Evolutionary conservation across 2,888 invertebrate species (phyloP), one percentile per base, ranked within the genome.

Genomic region (Strigamia crassipes): DNA sequence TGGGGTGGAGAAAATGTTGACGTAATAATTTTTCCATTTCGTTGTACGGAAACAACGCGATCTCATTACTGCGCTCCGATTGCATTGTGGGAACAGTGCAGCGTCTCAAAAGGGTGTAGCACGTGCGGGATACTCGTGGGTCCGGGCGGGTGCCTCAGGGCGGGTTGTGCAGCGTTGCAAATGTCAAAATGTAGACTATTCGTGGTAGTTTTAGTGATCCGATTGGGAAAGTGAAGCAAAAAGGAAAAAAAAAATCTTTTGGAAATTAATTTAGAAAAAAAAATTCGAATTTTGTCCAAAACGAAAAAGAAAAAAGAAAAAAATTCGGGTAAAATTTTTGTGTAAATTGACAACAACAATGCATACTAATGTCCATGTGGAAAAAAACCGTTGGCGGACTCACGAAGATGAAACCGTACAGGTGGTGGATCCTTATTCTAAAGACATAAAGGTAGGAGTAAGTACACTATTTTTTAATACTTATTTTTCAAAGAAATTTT

Each of bases 331-430:
- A 41, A 41, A n/a, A n/a, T 8, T 8, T 41, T 41, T 8, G 41
- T 41, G 41, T 41, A 41, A 41, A 41, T 41, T 41, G n/a, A n/a
- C n/a, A 3, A 73, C 73, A 41, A 61, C 80, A n/a, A 95, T 95
- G 95, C 95, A 95, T 92, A 93, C 94, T 91, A 94, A 93, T 92
- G 93, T 93, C 89, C 92, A 92, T 90, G 83, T 94, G 89, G 94
- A 94, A 91, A 93, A 94, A 90, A 94, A 93, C 90, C 94, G 94
- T 89, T 95, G 95, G 95, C 93, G 94, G 90, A 91, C 95, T 89
- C 94, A 94, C 89, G 94, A 94, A 88, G 95, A 95, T 91, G 95
- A 95, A 91, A 95, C 95, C 86, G 92, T 95, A 86, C 95, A 95
- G 90, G 95, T 95, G 89, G 94, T 93, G 90, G 94, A 94, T 91